A percentile compares a stretch with the other conserved stretches of the same genome.
These are phyloP conservation scores for Apamea crenata DNA, from an alignment of 2,888 invertebrate species.

Conservation along the genomic window DNA sequence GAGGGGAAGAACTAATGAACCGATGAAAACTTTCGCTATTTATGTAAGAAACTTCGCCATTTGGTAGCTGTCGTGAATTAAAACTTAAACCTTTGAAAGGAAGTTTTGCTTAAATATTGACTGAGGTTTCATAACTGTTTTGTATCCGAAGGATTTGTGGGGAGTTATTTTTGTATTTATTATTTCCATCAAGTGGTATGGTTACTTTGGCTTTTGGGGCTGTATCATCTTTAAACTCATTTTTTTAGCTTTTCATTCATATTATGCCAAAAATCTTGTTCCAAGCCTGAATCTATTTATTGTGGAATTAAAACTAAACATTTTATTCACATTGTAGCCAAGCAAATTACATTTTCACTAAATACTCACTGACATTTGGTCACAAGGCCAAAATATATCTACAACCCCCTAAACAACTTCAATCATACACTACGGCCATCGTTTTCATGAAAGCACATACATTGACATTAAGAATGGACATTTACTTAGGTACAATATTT, in stretches of 20 bases:
- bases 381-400: neutral
- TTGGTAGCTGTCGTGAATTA: constrained; percentile 59
- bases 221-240: neutral
- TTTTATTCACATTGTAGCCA: too few relatives aligned
- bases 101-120: constrained; percentile 47
- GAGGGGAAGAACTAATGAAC: constrained; percentile 83
- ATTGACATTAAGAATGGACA: neutral
- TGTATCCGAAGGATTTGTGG: neutral
- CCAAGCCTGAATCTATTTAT: neutral
- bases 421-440: constrained; percentile 18
- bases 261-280: neutral
- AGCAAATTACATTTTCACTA: neutral
- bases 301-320: neutral
- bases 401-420: constrained; percentile 21
- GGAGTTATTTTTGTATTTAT: neutral
- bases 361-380: neutral
- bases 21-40: constrained; percentile 76
- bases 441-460: neutral
- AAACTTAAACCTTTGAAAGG: constrained; percentile 51
- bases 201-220: neutral
- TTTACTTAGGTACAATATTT: constrained; percentile 15
- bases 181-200: neutral
- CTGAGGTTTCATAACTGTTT: constrained; percentile 19
- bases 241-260: neutral
- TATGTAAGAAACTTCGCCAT: constrained; percentile 67